Conservation (phyloP, 2,888 invertebrate genomes). For the Silvanus unidentatus region DNA sequence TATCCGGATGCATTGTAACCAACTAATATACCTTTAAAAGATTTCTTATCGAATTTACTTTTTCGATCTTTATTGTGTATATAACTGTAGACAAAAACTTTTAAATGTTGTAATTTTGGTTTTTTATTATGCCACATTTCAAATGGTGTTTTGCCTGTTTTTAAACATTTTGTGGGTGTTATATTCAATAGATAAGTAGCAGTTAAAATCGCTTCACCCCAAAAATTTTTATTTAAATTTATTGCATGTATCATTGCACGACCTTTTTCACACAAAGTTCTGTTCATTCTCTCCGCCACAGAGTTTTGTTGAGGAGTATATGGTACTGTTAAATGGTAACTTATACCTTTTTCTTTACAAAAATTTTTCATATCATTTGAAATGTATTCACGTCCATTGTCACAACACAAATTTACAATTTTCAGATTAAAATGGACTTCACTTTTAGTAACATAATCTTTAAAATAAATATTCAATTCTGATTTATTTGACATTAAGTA, state of each 20-base stretch:
- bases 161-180: slow-evolving; percentile 25
- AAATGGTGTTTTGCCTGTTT: slow-evolving; percentile 30
- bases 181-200: slow-evolving; percentile 35
- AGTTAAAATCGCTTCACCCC: slow-evolving; percentile 33
- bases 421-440: slow-evolving; percentile 11
- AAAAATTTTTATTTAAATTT: slow-evolving; percentile 19
- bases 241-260: slow-evolving; percentile 22
- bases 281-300: slow-evolving; percentile 25
- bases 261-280: slow-evolving; percentile 21
- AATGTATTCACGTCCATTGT: slow-evolving; percentile 21
- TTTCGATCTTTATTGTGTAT: slow-evolving; percentile 7
- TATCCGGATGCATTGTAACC: slow-evolving; percentile 10
- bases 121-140: slow-evolving; percentile 35
- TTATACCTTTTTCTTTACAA: slow-evolving; percentile 15
- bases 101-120: slow-evolving; percentile 28
- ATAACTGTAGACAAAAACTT: slow-evolving; percentile 27
- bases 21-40: slow-evolving; percentile 3
- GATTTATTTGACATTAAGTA: slow-evolving; percentile 22
- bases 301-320: slow-evolving; percentile 17
- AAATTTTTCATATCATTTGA: slow-evolving; percentile 12
- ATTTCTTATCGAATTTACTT: slow-evolving; percentile 11
- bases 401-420: slow-evolving; percentile 11
- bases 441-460: slow-evolving; percentile 21
- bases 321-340: slow-evolving; percentile 6
- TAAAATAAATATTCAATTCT: slow-evolving; percentile 21